Evolutionary conservation across 2,888 invertebrate genomes (phyloP).

Genomic region (Meteorus cinctellus): DNA sequence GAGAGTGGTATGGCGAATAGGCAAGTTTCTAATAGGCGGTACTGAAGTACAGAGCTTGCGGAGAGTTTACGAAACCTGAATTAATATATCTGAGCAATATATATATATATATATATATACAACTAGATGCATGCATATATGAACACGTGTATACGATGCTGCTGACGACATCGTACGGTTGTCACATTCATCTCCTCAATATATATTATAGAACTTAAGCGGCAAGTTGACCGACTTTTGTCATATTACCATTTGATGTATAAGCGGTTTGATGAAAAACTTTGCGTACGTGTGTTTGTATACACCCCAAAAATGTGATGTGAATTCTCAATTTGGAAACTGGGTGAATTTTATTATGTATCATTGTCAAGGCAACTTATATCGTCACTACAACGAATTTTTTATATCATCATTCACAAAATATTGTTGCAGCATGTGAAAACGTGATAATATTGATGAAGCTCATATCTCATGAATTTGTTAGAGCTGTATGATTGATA

Average conservation of each 20-base stretch:
- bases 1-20: not conserved
- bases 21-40: slow-evolving; percentile 5
- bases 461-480: too few relatives aligned
- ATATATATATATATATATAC: too few relatives aligned
- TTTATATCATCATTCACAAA: too few relatives aligned
- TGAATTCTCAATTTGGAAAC: too few relatives aligned
- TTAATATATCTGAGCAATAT: slow-evolving; percentile 9
- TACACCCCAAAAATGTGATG: not conserved
- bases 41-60: not conserved
- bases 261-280: not conserved
- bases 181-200: not conserved
- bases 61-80: slow-evolving; percentile 2
- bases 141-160: not conserved
- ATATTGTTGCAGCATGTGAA: too few relatives aligned
- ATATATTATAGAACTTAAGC: not conserved
- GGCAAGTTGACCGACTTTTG: not conserved
- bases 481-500: too few relatives aligned
- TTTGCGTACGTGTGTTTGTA: not conserved
- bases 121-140: not conserved
- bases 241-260: not conserved
- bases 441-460: too few relatives aligned
- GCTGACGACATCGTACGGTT: slow-evolving; percentile 4
- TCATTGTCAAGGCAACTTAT: too few relatives aligned
- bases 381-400: too few relatives aligned
- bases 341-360: too few relatives aligned